Base-by-base conservation (phyloP, 2,797 vertebrate genomes). In the Taenioides sp. region DNA sequence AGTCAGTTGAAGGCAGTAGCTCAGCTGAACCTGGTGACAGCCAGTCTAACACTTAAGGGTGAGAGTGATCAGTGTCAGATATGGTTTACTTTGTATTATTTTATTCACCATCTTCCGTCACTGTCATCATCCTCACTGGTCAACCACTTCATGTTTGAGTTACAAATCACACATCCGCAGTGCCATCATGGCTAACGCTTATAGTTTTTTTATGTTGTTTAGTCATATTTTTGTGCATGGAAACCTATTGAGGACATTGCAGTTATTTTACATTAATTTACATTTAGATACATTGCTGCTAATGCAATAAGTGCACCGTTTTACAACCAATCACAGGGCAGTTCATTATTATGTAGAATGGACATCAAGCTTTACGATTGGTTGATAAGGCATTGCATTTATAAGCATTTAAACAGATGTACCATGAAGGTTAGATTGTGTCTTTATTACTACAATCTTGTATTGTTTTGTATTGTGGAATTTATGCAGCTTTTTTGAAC, bases 21-120 rank as follows among this genome's bases (percentile, higher is more conserved):
- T 76, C 88, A 77, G 92, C 91, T 61, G 82, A 91, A 86, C 76
- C 88, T 80, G 79, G 92, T 88, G 86, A 85, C 81, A 92, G 75
- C 81, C 81, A 81, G 66, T 86, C 90, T 91, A 89, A 72, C 69
- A 84, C 87, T 84, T 92, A 88, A 90, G 89, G 93, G 93, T 94
- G 91, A 91, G 92, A 82, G 70, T 69, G 62, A 81, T 61, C 50
- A 65, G 81, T 67, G 73, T 4, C 4, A 77, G 71, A 58, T 58
- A 69, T 85, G 67, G 65, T 85, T 72, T 78, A 71, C 89, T 84
- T 84, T 16, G 65, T 88, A 22, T 82, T 86, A 37, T 57, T 43
- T 43, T 23, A 63, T n/a, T 34, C 34, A 62, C 31, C 73, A 79
- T 68, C 81, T 83, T 80, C 81, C 64, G 79, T 71, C 85, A 81